These are phyloP conservation scores for Elegia similella DNA, from an alignment of 2,888 invertebrate species.

Conservation along the genomic window DNA sequence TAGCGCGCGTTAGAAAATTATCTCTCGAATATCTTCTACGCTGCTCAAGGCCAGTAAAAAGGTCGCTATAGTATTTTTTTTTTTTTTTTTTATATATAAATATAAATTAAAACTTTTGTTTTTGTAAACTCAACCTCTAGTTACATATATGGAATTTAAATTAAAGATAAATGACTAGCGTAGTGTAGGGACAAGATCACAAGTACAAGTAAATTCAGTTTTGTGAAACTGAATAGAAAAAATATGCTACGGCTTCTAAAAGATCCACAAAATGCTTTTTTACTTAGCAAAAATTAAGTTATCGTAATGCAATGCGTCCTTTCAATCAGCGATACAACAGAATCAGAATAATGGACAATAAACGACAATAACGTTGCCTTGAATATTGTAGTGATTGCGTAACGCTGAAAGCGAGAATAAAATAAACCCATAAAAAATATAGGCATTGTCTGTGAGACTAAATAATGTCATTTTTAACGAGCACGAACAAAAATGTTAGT, in stretches of 20 bases:
- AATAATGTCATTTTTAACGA: not conserved
- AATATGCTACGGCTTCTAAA: too few relatives aligned
- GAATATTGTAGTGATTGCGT: not conserved
- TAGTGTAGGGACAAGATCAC: too few relatives aligned
- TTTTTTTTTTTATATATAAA: not conserved
- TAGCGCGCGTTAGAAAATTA: conserved; percentile 34
- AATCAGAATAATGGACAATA: not conserved
- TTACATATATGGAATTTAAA: too few relatives aligned
- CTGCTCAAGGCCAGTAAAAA: conserved; percentile 38
- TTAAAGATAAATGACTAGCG: too few relatives aligned
- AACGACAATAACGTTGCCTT: not conserved
- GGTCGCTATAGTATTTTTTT: not conserved
- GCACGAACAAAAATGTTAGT: not conserved
- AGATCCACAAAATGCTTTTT: not conserved
- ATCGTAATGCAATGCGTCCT: not conserved
- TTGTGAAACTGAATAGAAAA: too few relatives aligned
- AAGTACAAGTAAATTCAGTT: too few relatives aligned
- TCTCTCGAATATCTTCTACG: conserved; percentile 22
- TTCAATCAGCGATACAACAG: not conserved
- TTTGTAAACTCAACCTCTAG: too few relatives aligned
- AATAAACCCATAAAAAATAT: not conserved
- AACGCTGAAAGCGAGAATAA: not conserved
- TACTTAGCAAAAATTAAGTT: not conserved
- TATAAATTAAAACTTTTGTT: too few relatives aligned
- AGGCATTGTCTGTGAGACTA: not conserved